Evolutionary conservation across 2,113 vertebrate species (phyloP).

Genomic region (human): GRCh38 chr13:85726501-85727000

Average conservation of each 20-base stretch:
- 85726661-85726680: neutral
- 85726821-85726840: neutral
- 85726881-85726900: neutral
- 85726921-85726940: neutral
- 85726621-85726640: conserved; percentile 44
- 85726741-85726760: neutral
- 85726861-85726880: neutral
- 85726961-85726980: neutral
- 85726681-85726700: neutral
- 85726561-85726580: neutral
- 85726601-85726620: neutral
- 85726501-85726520: neutral
- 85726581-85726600: conserved; percentile 16
- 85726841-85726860: neutral
- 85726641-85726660: neutral
- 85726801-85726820: conserved; percentile 49
- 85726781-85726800: neutral
- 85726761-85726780: conserved; percentile 21
- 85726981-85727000: neutral
- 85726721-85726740: conserved; percentile 46
- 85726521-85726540: neutral
- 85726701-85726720: neutral
- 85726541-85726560: neutral
- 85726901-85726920: conserved; percentile 38
- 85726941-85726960: neutral